Conservation (phyloP, 37 sponge, comb jelly and placozoan species). For the Aphrocallistes beatrix region DNA sequence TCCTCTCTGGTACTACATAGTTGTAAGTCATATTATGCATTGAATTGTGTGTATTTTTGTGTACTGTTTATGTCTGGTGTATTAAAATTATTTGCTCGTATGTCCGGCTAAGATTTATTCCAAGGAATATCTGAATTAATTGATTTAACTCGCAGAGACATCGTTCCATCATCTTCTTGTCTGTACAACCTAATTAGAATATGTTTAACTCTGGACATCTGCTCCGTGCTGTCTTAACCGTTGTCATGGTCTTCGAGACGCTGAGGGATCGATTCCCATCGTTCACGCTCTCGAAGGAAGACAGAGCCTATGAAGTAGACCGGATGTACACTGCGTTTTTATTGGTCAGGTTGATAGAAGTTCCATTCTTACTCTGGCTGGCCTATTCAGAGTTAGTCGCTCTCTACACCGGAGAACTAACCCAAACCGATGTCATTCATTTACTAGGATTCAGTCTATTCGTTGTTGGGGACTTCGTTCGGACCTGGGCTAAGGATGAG, state of each 20-base stretch:
- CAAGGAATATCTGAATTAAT: too few species aligned
- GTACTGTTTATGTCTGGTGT: too few species aligned
- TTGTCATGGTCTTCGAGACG: background rate
- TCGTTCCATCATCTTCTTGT: too few species aligned
- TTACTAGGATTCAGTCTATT: background rate
- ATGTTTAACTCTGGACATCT: too few species aligned
- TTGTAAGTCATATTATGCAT: too few species aligned
- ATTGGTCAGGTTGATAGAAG: background rate
- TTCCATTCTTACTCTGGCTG: background rate
- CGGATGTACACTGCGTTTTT: background rate
- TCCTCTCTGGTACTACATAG: too few species aligned
- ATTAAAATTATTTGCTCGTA: too few species aligned
- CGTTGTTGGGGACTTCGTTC: background rate
- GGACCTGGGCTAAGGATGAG: background rate
- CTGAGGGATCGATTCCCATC: background rate
- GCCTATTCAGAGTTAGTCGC: background rate
- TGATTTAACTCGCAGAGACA: too few species aligned
- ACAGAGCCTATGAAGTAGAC: background rate
- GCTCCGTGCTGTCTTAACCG: too few species aligned
- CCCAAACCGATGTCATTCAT: background rate
- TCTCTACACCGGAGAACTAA: background rate
- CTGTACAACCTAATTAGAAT: too few species aligned
- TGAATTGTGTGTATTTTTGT: too few species aligned
- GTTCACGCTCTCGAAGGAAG: background rate
- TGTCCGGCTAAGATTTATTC: too few species aligned